These are phyloP conservation scores for Camponotus fellah DNA, from an alignment of 2,888 invertebrate species.

Conservation along the genomic window DNA sequence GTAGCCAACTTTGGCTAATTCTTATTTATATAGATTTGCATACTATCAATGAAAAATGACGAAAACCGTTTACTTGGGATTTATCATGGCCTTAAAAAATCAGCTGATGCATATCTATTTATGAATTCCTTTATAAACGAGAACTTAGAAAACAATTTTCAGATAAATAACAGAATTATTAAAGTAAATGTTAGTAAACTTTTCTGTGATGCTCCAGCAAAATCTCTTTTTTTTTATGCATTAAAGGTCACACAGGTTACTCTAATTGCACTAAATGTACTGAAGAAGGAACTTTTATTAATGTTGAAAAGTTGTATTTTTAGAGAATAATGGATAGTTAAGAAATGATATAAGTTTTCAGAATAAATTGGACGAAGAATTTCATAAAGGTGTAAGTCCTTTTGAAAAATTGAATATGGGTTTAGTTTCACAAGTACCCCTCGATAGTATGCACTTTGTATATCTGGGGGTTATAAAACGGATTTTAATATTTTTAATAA, in stretches of 20 bases:
- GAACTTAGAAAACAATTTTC: no score
- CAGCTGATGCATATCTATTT: no score
- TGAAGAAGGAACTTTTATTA: slow-evolving; percentile 15
- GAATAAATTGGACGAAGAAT: slow-evolving; percentile 11
- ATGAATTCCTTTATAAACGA: no score
- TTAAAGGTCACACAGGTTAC: slow-evolving; percentile 12
- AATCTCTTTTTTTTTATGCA: not conserved
- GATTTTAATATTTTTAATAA: slow-evolving; percentile 8
- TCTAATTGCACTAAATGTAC: slow-evolving; percentile 21
- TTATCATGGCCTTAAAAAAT: no score
- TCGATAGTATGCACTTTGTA: slow-evolving; percentile 13
- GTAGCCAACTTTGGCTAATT: not conserved
- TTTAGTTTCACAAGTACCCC: slow-evolving; percentile 17
- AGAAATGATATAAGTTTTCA: slow-evolving; percentile 11
- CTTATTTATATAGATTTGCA: slow-evolving; percentile 20
- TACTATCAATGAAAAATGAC: slow-evolving; percentile 24
- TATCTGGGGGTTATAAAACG: slow-evolving; percentile 6
- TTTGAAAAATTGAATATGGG: slow-evolving; percentile 26
- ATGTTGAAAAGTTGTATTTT: slow-evolving; percentile 13
- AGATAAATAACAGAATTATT: no score
- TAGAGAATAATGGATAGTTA: not conserved
- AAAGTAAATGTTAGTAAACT: no score
- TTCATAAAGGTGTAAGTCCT: slow-evolving; percentile 20
- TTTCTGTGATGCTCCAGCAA: not conserved
- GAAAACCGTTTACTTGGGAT: slow-evolving; percentile 4